These are phyloP conservation scores for Squalus acanthias DNA, from an alignment of 2,797 vertebrate species.

Conservation along the genomic window DNA sequence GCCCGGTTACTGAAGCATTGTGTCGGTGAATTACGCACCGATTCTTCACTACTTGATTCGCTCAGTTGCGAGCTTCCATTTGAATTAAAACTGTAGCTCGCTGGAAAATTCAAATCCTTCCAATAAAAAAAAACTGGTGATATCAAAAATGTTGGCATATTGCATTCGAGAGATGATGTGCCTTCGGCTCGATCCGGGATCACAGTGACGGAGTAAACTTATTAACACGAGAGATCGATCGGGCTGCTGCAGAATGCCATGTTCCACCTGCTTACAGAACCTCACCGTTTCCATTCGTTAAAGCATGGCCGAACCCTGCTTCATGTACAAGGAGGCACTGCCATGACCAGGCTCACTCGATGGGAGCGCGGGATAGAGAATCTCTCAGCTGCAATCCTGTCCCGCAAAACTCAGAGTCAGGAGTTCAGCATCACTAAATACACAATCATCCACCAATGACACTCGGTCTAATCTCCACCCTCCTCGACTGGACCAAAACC, in stretches of 20 bases:
- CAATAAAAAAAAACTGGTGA: background rate
- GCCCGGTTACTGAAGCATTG: background rate
- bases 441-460: background rate
- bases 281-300: background rate
- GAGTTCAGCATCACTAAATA: background rate
- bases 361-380: background rate
- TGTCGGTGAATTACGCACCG: background rate
- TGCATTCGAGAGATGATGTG: background rate
- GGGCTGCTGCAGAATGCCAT: background rate
- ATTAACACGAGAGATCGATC: background rate
- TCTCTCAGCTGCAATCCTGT: too few species aligned
- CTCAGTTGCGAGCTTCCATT: background rate
- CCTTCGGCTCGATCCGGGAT: background rate
- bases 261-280: background rate
- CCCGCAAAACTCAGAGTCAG: background rate
- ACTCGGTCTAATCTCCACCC: background rate
- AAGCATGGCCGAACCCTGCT: background rate
- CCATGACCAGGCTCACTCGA: background rate
- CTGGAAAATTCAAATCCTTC: background rate
- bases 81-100: background rate
- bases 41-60: background rate
- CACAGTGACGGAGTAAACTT: background rate
- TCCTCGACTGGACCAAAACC: background rate
- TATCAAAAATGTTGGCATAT: background rate
- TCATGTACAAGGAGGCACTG: background rate